A percentile compares a stretch with the other conserved stretches of the same genome.
Evolutionary conservation across 2,888 invertebrate species (phyloP).

Genomic region (Oeneis ivallda): DNA sequence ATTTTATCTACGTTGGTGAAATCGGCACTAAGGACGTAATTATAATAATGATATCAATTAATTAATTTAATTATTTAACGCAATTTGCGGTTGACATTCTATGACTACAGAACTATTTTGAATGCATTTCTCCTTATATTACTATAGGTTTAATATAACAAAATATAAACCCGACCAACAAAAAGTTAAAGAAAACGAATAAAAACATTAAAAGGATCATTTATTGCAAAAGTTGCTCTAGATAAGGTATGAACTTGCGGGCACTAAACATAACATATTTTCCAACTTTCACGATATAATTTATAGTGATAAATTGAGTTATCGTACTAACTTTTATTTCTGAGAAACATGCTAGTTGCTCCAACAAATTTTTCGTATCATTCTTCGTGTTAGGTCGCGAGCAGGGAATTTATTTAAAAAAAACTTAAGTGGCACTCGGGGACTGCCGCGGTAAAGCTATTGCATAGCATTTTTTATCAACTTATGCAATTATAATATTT

Average conservation of each 20-base stretch:
- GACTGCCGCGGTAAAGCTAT: too few species aligned
- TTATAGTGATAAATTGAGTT: slow-evolving; percentile 29
- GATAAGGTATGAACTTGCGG: slow-evolving; percentile 24
- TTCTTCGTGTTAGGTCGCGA: slow-evolving; percentile 1
- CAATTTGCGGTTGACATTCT: too few species aligned
- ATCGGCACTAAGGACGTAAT: too few species aligned
- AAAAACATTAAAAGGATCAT: slow-evolving; percentile 25
- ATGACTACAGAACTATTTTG: too few species aligned
- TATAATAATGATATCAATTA: too few species aligned
- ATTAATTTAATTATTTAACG: too few species aligned
- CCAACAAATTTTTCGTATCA: slow-evolving; percentile 7
- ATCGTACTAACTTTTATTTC: slow-evolving; percentile 23
- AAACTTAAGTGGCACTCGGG: too few species aligned
- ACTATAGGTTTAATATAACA: not conserved
- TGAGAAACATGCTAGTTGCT: slow-evolving; percentile 12
- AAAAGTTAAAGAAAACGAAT: slow-evolving; percentile 14
- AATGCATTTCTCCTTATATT: not conserved
- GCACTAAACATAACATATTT: slow-evolving; percentile 30
- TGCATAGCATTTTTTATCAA: too few species aligned
- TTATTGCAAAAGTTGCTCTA: slow-evolving; percentile 27
- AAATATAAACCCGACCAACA: not conserved
- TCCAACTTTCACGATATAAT: slow-evolving; percentile 26
- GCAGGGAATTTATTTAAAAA: not conserved
- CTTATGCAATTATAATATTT: too few species aligned
- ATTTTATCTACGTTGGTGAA: too few species aligned